Evolutionary conservation across 1,140 invertebrate species (phyloP), one percentile per base, ranked within the genome.

Genomic region (Aphelinus atriplicis): DNA sequence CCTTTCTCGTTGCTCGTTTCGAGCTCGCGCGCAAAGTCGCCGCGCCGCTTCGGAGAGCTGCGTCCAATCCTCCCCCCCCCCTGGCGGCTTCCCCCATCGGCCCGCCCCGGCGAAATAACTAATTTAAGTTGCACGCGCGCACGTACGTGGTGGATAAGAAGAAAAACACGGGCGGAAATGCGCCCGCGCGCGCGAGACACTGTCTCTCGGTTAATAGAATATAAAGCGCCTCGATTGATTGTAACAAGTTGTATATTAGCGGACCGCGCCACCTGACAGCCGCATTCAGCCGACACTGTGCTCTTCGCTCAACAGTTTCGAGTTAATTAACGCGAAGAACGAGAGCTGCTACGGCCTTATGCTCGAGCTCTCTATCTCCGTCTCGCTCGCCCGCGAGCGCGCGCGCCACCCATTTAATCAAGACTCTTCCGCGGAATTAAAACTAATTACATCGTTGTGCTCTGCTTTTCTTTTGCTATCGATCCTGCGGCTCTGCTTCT

Each of bases 251-350:
- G 78, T 79, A 79, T 26, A 26, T 77, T 71, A 78, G 75, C 76
- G 71, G 76, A 7, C 26, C 26, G 26, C 26, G 26, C 26, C 73
- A 77, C 76, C 78, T 77, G 78, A 75, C 75, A 74, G 71, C 72
- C 55, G 68, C 75, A 72, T 81, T 78, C 71, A 76, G 60, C 45
- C 64, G 26, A 26, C 26, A 26, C 26, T 26, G 26, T 26, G 26
- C 26, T 26, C 26, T 26, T 0, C 68, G 77, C 69, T 76, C 77
- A 78, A 78, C 76, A 78, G 77, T 80, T 80, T 80, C 73, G 78
- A 80, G 79, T 80, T 81, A 80, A 80, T 81, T 80, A 79, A 81
- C 79, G 67, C 78, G 75, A 80, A 78, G 76, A 74, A 77, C 77
- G 74, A 74, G 60, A 5, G 45, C 60, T 26, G 7, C 7, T n/a